Evolutionary conservation across 2,113 vertebrate species (phyloP).

Genomic region (Platysternon megacephalum): DNA sequence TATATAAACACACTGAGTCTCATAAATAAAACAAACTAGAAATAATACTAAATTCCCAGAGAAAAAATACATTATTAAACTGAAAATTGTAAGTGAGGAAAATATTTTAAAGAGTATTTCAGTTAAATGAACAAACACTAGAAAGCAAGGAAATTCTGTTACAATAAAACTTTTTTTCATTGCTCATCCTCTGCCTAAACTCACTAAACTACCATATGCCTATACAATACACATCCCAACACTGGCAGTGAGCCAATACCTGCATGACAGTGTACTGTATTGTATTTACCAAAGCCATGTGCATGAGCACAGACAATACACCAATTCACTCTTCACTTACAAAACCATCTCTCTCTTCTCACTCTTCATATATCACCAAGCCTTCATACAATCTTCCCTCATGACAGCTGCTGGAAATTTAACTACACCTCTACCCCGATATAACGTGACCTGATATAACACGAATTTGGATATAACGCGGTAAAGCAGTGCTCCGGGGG

Average conservation of each 20-base stretch:
- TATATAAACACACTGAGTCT: no score
- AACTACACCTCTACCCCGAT: no score
- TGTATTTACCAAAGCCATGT: not conserved
- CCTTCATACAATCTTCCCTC: not conserved
- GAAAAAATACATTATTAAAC: not conserved
- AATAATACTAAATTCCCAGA: no score
- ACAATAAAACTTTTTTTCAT: not conserved
- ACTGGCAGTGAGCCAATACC: no score
- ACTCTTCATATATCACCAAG: not conserved
- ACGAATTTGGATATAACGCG: no score
- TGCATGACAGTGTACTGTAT: not conserved
- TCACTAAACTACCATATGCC: rapidly evolving
- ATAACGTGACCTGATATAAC: no score
- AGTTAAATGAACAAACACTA: not conserved
- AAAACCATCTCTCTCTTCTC: not conserved
- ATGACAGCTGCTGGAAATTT: not conserved
- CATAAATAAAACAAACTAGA: no score
- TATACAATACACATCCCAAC: not conserved
- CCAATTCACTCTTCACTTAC: not conserved
- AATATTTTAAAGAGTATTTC: rapidly evolving
- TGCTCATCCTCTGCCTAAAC: not conserved
- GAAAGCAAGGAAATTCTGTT: not conserved
- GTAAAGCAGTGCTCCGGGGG: no score
- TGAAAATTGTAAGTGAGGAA: not conserved
- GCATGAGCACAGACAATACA: not conserved